Base-by-base conservation (phyloP, 2,113 vertebrate genomes). In the Eulemur rufifrons region DNA sequence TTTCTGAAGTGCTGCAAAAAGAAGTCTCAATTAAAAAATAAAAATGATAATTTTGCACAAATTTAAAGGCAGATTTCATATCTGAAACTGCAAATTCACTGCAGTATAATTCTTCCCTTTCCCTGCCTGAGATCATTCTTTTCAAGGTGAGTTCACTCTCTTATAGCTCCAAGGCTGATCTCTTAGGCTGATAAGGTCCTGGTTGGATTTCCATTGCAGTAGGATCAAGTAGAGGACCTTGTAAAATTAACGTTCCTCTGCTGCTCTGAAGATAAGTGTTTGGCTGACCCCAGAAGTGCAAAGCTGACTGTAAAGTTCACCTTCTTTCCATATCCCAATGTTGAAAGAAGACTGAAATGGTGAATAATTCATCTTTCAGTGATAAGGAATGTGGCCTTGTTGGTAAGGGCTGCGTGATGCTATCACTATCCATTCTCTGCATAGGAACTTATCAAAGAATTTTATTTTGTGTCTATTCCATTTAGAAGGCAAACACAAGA, bases 251-350 rank as follows among this genome's bases (percentile, higher is more conserved):
- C 54, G 34, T 82, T 94, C 14, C 66, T 93, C 96, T 96, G 94
- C 63, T 92, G 39, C 94, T 98, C 91, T 97, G 93, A 97, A 97
- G 96, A 97, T 97, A 97, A 97, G 81, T 96, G 73, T 56, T 96
- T 47, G 14, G 25, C 45, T 91, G 50, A 85, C 89, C 96, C 95
- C 87, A 95, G 18, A 27, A 97, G 59, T 59, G 73, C 96, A 92
- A 82, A 7, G 34, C 89, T 90, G 59, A 76, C 32, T 59, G 12
- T 84, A 77, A 95, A 94, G 78, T 95, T 92, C 96, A 97, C 9
- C 23, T 21, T 93, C 15, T 95, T 56, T 97, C n/a, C 85, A 87
- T 2, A 27, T 86, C 91, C 95, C 39, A 54, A 21, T 1, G 5
- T 37, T 82, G 54, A 98, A 97, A 96, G 86, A 3, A 4, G 81